Base-by-base conservation (phyloP, 2,888 invertebrate species). In the Zele albiditarsus region DNA sequence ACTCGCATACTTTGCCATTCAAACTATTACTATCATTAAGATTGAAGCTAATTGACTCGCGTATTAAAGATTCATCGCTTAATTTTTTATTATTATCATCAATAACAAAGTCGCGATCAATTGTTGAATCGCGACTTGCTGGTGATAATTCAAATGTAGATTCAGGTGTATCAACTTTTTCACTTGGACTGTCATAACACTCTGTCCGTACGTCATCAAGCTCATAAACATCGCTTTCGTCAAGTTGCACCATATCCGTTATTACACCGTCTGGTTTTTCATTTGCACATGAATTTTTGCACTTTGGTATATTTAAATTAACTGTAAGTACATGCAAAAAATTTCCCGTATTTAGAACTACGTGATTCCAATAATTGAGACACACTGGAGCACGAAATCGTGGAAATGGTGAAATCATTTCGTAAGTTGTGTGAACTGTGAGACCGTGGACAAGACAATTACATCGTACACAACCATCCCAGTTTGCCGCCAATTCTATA, bases 391-490 rank as follows among this genome's bases (percentile, higher is more conserved):
- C 94, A 82, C 93, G 93, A 84, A 95, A 95, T 88, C 92, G 92
- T 31, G 96, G 96, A 83, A 94, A 95, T 68, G 96, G 96, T 62
- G 95, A 94, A n/a, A 96, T 95, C 82, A 96, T 94, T 86, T 96
- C 96, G 88, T 97, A 97, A 87, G 95, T 96, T 81, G 97, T 96
- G 89, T 98, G 97, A 80, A 98, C 93, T 65, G 97, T 96, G 82
- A 97, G 94, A 86, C 97, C 96, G 88, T 98, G 98, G 85, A 94
- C 94, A 74, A 96, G 90, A 87, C 98, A 98, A 82, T 94, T 90
- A 85, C 93, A 92, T 70, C 94, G 92, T 82, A 93, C 92, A 82
- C 93, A 93, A 77, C 89, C 88, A 79, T 91, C 91, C 90, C 91
- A 91, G 77, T 90, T 90, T n/a, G 90, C 91, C 53, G 90, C 91